These are phyloP conservation scores for Zaprionus bogoriensis DNA, from an alignment of 2,888 invertebrate species.

Conservation along the genomic window DNA sequence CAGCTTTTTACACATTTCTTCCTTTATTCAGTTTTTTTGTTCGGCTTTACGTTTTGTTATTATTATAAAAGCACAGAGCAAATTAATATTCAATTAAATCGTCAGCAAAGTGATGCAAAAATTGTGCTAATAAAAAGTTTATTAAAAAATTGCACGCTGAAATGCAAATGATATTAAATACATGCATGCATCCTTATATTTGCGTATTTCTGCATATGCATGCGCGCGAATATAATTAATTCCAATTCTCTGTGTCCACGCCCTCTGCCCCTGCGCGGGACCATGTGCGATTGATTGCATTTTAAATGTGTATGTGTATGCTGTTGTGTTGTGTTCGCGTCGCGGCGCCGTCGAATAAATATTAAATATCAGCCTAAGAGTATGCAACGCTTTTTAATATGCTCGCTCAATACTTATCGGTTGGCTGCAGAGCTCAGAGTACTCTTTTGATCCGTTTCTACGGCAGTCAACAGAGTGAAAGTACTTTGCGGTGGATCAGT, in stretches of 20 bases:
- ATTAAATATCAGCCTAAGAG: conserved; percentile 26
- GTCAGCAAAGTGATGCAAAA: conserved; percentile 8
- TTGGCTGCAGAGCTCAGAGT: background rate
- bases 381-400: conserved; percentile 17
- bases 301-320: conserved; percentile 57
- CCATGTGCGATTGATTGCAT: conserved; percentile 58
- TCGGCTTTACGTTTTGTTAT: conserved; percentile 8
- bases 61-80: conserved; percentile 10
- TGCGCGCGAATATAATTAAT: conserved; percentile 53
- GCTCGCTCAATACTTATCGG: background rate
- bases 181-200: background rate
- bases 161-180: conserved; percentile 16
- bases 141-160: conserved; percentile 19
- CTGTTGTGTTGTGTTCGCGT: conserved; percentile 2
- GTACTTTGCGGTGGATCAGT: background rate
- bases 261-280: background rate
- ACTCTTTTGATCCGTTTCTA: background rate
- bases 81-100: conserved; percentile 48
- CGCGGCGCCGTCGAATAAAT: conserved; percentile 2
- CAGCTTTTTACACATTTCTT: background rate
- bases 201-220: background rate
- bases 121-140: conserved; percentile 34
- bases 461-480: background rate
- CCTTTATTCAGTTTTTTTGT: no score
- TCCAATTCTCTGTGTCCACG: conserved; percentile 50